Evolutionary conservation across 2,888 invertebrate species (phyloP), one percentile per base, ranked within the genome.

Genomic region (Theretra japonica): DNA sequence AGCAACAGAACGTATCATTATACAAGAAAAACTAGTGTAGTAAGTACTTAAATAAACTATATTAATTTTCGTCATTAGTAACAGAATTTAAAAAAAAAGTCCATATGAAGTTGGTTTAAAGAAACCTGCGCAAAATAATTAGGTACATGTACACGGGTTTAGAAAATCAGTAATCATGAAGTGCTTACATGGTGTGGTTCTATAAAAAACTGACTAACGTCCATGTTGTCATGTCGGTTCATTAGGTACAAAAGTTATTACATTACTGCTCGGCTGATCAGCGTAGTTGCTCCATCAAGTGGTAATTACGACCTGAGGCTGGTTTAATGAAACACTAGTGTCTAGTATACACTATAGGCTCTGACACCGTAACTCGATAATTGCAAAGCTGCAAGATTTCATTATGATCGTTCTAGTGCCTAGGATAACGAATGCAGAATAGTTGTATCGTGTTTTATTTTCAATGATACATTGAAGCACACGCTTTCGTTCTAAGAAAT

Each of bases 241-340:
- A 71, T 58, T 56, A 58, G 59, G 57, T 33, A 41, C 21, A 21
- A 62, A 62, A 33, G 41, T 62, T 33, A 58, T 58, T 25, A 58
- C 25, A 23, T 62, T 62, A 41, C 62, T 62, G 23, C 28, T 48
- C 33, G 25, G 70, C 74, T 69, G 70, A 74, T 71, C 70, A 21
- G 68, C 68, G 70, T 69, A 72, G 75, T 73, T 71, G 70, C 68
- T 59, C 76, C 78, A 86, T 86, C 82, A 81, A 82, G 83, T 83
- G 81, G 73, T 81, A 83, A 83, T 86, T 83, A 84, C 73, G 74
- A 75, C 50, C 72, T 75, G 78, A 77, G 74, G 76, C 76, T 74
- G 70, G 73, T 53, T 68, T 62, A 41, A 62, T 62, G 62, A 41
- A 53, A 53, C 53, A 41, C 62, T 21, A 41, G 41, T 41, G 15